phyloP scores from a whole-genome alignment of 2,888 invertebrate genomes.

The Tyria jacobaeae region DNA sequence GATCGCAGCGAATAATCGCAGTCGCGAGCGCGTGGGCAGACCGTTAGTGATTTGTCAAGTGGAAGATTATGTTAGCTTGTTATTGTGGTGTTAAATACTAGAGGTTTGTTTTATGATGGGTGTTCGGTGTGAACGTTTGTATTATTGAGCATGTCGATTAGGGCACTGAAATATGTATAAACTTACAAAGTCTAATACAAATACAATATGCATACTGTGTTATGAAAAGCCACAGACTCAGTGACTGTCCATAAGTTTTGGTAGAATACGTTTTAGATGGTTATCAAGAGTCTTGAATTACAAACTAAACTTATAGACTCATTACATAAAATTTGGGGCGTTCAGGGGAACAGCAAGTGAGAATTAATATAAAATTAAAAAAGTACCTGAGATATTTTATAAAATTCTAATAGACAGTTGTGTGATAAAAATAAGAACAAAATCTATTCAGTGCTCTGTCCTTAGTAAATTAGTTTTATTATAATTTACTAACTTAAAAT shows the following conservation, averaged over 20 bases:
- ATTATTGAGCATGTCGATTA: conserved; percentile 1
- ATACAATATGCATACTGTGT: neutral
- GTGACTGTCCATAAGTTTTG: no score
- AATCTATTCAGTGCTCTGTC: no score
- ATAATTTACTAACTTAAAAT: neutral
- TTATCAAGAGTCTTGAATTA: no score
- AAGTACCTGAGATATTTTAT: no score
- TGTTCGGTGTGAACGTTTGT: neutral
- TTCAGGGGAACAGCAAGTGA: no score
- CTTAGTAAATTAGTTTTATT: no score
- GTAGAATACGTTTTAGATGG: no score
- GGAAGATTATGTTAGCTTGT: conserved; percentile 25
- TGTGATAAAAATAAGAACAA: no score
- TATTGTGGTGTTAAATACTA: conserved; percentile 16
- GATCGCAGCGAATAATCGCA: conserved; percentile 62
- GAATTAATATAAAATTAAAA: no score
- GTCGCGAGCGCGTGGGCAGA: conserved; percentile 51
- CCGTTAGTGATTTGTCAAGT: conserved; percentile 47
- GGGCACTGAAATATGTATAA: neutral
- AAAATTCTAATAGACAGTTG: no score
- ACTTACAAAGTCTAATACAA: neutral
- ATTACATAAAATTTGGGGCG: no score
- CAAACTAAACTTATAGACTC: no score
- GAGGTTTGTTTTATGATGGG: conserved; percentile 8
- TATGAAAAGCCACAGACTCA: neutral